These are phyloP conservation scores for Betta splendens DNA, from an alignment of 2,797 vertebrate species.

Conservation along the genomic window DNA sequence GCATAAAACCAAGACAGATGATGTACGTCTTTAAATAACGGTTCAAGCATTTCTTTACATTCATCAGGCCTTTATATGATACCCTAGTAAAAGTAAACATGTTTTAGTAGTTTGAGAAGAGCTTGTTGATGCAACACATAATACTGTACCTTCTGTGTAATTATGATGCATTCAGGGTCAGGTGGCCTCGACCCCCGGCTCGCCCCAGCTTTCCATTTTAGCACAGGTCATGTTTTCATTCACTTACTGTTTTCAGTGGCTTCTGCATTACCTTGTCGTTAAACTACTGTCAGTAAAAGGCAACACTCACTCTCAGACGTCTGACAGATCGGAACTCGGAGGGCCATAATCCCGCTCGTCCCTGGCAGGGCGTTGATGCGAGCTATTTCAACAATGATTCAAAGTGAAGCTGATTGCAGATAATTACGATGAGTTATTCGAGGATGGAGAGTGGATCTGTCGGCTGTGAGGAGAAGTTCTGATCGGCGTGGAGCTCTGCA, in stretches of 20 bases:
- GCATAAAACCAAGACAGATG: not conserved
- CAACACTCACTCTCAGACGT: not conserved
- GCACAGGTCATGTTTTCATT: not conserved
- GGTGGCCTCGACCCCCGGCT: not conserved
- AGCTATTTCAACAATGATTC: not conserved
- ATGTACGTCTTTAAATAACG: not conserved
- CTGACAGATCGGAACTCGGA: not conserved
- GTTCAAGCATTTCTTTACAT: not conserved
- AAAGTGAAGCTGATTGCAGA: conserved; percentile 2
- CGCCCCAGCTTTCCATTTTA: not conserved
- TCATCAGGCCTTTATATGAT: not conserved
- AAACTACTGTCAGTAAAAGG: too few species aligned
- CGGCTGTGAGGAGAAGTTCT: too few species aligned
- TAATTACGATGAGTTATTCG: too few species aligned
- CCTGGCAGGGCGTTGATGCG: not conserved
- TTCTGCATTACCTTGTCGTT: too few species aligned
- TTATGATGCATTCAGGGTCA: not conserved
- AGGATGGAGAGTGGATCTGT: too few species aligned
- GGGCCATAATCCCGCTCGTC: not conserved
- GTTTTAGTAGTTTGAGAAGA: too few species aligned
- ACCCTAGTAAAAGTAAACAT: too few species aligned
- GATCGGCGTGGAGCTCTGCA: not conserved
- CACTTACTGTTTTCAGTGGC: too few species aligned
- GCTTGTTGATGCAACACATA: too few species aligned
- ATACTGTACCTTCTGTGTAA: too few species aligned